Base-by-base conservation (phyloP, 2,113 vertebrate species). In the Cisticola juncidis region DNA sequence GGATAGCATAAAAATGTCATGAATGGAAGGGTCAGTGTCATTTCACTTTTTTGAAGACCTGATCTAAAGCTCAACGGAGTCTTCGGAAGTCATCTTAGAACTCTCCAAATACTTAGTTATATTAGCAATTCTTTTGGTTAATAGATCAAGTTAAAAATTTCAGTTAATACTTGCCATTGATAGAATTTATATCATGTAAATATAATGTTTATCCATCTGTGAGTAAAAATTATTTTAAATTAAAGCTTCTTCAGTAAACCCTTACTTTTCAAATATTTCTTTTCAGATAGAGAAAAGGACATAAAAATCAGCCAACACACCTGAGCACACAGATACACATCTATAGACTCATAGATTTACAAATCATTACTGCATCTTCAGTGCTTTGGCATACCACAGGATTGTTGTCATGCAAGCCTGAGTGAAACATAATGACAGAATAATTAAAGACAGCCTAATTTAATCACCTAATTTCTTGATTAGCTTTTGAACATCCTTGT, bases 401-500 rank as follows among this genome's bases (percentile, higher is more conserved):
- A 24, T 24, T 28, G 16, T 12, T 60, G 23, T 35, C 57, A 11
- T n/a, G 17, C 18, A 71, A 65, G 21, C 12, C 29, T 80, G 40
- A 56, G 28, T 42, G 36, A 83, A 80, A 51, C 1, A 1, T 19
- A 72, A 50, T 5, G 2, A 48, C 5, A 57, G 20, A 88, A 64
- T 50, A 68, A 76, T 8, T 44, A 50, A 88, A 92, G 69, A 57
- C 17, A 74, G 38, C 5, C 81, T 53, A 60, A 91, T 20, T 87
- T 65, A 69, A 48, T 84, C 7, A 25, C 64, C 56, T 58, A 28
- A 60, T 68, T 80, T 95, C 81, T 83, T 86, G 80, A 57, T 80
- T 95, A 90, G 60, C 64, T 96, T 68, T 71, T 77, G 80, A 96
- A 88, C n/a, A 73, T 74, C 31, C 31, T 60, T 86, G 35, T 25